Conservation (phyloP, 2,113 vertebrate species). For the Regulus satrapa region DNA sequence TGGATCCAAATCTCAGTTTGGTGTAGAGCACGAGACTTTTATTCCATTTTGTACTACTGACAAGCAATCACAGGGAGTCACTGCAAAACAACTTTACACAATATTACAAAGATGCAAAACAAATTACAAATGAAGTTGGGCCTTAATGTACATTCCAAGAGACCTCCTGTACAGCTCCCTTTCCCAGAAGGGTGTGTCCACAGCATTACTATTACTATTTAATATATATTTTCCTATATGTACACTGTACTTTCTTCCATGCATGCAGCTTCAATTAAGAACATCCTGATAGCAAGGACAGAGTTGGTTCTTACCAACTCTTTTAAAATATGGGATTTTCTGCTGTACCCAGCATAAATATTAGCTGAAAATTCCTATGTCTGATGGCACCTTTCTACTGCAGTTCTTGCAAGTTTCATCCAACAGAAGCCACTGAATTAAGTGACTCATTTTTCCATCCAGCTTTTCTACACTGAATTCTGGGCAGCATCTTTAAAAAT, state of each 20-base stretch:
- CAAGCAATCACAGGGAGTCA: slow-evolving; percentile 33
- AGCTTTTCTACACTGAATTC: neutral
- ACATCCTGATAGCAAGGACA: neutral
- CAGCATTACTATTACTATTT: neutral
- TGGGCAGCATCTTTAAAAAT: neutral
- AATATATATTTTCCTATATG: neutral
- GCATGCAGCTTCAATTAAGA: neutral
- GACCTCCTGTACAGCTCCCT: neutral
- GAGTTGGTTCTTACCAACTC: neutral
- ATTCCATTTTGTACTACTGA: slow-evolving; percentile 6
- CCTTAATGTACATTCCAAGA: neutral
- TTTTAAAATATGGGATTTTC: neutral
- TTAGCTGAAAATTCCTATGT: neutral
- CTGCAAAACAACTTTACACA: slow-evolving; percentile 16
- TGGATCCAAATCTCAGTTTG: slow-evolving; percentile 32
- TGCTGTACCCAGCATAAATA: neutral
- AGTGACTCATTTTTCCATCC: neutral
- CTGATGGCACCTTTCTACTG: neutral
- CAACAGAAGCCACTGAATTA: neutral
- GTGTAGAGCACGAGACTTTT: slow-evolving; percentile 30
- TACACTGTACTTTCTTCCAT: neutral
- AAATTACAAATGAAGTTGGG: neutral
- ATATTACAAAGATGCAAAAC: neutral
- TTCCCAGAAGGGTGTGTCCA: neutral
- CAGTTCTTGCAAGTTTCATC: neutral